These are phyloP conservation scores for Holocentrus rufus DNA, from an alignment of 2,797 vertebrate genomes.

Conservation along the genomic window DNA sequence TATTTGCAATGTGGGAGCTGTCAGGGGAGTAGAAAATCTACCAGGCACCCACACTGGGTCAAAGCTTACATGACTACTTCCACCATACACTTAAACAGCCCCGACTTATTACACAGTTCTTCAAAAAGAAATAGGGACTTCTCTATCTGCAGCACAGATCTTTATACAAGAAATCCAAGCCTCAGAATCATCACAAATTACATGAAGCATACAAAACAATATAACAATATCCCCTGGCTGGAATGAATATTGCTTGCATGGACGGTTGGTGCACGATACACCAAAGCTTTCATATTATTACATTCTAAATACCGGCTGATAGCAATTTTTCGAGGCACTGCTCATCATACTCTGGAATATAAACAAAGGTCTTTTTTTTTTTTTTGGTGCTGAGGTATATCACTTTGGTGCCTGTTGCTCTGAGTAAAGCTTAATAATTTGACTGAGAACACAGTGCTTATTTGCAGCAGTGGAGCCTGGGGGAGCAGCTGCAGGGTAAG, in stretches of 20 bases:
- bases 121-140: too few species aligned
- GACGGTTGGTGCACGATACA: too few species aligned
- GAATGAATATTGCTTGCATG: not conserved
- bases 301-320: too few species aligned
- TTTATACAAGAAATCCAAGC: not conserved
- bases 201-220: not conserved
- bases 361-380: too few species aligned
- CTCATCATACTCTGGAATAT: too few species aligned
- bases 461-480: not conserved
- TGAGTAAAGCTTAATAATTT: not conserved
- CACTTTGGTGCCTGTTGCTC: not conserved
- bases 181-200: not conserved
- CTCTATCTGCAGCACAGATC: not conserved
- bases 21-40: conserved; percentile 22
- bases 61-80: conserved; percentile 31
- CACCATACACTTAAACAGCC: conserved; percentile 24
- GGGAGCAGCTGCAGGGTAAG: not conserved
- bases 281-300: too few species aligned
- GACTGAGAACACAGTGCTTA: not conserved
- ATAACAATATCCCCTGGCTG: not conserved
- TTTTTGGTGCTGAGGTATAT: too few species aligned
- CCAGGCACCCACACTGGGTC: conserved; percentile 45
- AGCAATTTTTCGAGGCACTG: too few species aligned
- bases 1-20: conserved; percentile 35
- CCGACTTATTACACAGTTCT: not conserved